Evolutionary conservation across 2,888 invertebrate genomes (phyloP).

Genomic region (Brachyptera putata): DNA sequence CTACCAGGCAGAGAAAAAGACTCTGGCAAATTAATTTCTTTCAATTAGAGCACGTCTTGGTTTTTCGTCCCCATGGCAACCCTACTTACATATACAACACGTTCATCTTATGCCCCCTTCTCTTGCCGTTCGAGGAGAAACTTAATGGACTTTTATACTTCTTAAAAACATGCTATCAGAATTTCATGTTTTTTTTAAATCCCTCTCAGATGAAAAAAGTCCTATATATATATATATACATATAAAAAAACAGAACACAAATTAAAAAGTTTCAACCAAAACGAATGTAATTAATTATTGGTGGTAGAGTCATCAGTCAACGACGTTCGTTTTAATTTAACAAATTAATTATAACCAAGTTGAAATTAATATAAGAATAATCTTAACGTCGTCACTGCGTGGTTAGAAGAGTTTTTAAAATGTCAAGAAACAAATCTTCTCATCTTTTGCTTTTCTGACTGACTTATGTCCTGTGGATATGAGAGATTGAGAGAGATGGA

Average conservation of each 20-base stretch:
- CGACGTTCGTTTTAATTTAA: conserved; percentile 23
- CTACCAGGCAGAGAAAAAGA: conserved; percentile 15
- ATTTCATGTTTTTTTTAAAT: neutral
- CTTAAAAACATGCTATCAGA: conserved; percentile 14
- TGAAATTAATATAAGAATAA: conserved; percentile 17
- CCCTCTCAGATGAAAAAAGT: neutral
- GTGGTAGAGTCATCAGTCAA: conserved; percentile 9
- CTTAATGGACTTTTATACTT: conserved; percentile 31
- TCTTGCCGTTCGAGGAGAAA: conserved; percentile 12
- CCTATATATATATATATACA: no score
- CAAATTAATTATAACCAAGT: conserved; percentile 21
- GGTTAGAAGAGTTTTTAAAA: no score
- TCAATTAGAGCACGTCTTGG: conserved; percentile 31
- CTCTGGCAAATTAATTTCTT: conserved; percentile 32
- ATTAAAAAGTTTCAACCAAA: conserved; percentile 8
- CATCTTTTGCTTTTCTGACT: no score
- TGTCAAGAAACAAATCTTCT: no score
- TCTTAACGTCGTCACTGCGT: neutral
- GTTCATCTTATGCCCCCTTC: conserved; percentile 13
- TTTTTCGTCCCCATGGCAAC: conserved; percentile 18
- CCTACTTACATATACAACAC: conserved; percentile 22
- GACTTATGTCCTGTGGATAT: no score
- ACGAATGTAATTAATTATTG: conserved; percentile 15
- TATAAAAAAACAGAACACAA: neutral
- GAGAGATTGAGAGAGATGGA: no score